Evolutionary conservation across 2,113 vertebrate genomes (phyloP).

Genomic region (Pachycephala philippinensis): DNA sequence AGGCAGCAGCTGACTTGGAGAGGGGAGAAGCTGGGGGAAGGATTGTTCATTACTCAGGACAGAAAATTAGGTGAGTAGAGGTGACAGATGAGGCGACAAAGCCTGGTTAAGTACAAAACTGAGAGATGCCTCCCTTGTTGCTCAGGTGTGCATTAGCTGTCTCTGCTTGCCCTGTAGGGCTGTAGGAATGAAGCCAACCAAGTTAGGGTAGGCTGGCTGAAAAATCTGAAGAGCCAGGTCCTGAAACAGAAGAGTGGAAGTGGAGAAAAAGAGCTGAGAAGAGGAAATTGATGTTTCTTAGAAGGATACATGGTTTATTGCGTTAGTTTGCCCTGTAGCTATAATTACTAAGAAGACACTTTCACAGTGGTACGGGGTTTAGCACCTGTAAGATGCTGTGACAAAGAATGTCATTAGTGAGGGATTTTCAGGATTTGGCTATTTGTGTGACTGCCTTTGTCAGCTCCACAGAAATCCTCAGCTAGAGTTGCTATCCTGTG

Average conservation of each 20-base stretch:
- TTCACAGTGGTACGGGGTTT: fast-evolving
- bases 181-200: neutral
- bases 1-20: neutral
- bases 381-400: neutral
- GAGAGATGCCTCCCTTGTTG: neutral
- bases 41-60: neutral
- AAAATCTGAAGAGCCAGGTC: neutral
- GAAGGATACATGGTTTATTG: neutral
- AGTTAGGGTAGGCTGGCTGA: neutral
- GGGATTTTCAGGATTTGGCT: neutral
- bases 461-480: neutral
- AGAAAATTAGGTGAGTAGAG: neutral
- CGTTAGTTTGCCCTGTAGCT: neutral
- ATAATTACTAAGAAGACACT: neutral
- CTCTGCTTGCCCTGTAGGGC: neutral
- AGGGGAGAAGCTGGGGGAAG: neutral
- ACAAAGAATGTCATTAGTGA: neutral
- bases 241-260: neutral
- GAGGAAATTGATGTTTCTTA: neutral
- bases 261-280: neutral
- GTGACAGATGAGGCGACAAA: neutral
- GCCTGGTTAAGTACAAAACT: neutral
- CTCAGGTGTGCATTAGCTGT: neutral
- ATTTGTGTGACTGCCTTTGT: neutral
- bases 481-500: neutral